Evolutionary conservation across 2,113 vertebrate genomes (phyloP).

Genomic region (Zosterops pallidus): DNA sequence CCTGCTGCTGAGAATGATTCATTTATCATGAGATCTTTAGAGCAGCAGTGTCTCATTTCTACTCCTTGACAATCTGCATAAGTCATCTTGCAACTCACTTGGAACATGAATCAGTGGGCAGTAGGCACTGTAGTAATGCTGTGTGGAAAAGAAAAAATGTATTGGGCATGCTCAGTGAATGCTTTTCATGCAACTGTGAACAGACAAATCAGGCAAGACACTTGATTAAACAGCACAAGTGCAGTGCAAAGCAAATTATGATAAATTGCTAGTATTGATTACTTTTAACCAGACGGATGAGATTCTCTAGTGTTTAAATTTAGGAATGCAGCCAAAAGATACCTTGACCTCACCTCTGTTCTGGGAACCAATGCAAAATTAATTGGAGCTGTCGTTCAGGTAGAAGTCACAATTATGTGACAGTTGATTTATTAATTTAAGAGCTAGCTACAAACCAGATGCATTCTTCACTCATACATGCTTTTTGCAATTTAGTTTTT

Average conservation of each 20-base stretch:
- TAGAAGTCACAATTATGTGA: conserved; percentile 45
- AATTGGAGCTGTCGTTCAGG: conserved; percentile 42
- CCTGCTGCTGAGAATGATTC: neutral
- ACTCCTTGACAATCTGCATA: neutral
- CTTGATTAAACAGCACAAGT: conserved; percentile 35
- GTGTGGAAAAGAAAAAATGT: neutral
- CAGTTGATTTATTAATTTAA: conserved; percentile 62
- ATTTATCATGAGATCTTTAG: neutral
- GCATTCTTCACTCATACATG: neutral
- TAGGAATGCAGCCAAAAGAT: conserved; percentile 51
- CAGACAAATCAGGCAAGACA: conserved; percentile 42
- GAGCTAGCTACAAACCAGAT: neutral
- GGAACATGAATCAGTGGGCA: neutral
- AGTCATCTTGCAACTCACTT: neutral
- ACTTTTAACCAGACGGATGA: conserved; percentile 36
- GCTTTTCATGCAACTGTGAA: conserved; percentile 34
- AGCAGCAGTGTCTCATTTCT: neutral
- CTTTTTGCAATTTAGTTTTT: neutral
- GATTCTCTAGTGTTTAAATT: conserved; percentile 42
- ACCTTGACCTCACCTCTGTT: conserved; percentile 57
- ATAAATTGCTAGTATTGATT: conserved; percentile 56
- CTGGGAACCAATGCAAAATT: conserved; percentile 37
- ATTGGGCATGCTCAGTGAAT: neutral
- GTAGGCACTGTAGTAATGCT: neutral
- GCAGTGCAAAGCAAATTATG: conserved; percentile 33